phyloP scores from a whole-genome alignment of 2,113 vertebrate species.

The Sminthopsis crassicaudata region DNA sequence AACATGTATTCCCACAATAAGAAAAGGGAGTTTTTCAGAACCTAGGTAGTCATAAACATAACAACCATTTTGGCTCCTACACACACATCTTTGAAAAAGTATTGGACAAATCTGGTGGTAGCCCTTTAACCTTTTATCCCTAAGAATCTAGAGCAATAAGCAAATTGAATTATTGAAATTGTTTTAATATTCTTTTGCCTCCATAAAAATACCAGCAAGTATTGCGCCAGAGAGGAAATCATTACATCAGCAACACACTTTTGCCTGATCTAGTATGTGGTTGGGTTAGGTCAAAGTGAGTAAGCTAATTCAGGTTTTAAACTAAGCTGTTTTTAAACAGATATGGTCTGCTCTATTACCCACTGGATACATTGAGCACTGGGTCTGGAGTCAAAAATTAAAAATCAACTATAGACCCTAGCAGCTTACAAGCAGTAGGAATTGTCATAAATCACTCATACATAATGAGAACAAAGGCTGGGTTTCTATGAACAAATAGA shows the following conservation, averaged over 20 bases:
- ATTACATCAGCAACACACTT: too few relatives aligned
- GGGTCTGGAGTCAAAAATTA: too few relatives aligned
- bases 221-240: background rate
- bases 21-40: background rate
- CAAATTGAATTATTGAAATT: background rate
- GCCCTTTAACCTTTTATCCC: background rate
- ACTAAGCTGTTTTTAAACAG: too few relatives aligned
- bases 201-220: background rate
- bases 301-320: background rate
- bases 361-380: too few relatives aligned
- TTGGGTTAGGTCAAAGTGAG: background rate
- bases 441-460: background rate
- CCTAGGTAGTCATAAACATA: background rate
- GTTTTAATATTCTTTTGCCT: background rate
- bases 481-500: background rate
- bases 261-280: too few relatives aligned
- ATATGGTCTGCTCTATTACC: background rate
- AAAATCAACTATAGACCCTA: too few relatives aligned
- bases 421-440: too few relatives aligned
- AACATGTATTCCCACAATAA: background rate
- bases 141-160: background rate
- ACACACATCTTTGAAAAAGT: background rate
- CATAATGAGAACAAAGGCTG: too few relatives aligned
- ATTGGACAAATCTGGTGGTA: too few relatives aligned
- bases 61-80: background rate